Evolutionary conservation across 1,140 invertebrate genomes (phyloP).

Genomic region (Venustaconcha ellipsiformis): DNA sequence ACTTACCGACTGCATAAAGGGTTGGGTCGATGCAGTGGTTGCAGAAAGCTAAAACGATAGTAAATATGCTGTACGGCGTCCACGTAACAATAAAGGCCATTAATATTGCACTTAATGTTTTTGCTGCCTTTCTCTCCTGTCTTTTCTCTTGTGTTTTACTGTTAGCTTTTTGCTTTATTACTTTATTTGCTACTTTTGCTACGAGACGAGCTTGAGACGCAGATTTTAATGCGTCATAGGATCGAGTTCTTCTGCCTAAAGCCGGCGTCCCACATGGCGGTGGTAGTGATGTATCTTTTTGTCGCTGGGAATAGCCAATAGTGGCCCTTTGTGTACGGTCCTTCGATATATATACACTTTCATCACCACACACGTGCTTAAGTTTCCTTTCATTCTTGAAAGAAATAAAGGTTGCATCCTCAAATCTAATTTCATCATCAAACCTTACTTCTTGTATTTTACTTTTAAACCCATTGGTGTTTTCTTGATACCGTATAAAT

Average conservation of each 20-base stretch:
- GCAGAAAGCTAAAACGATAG: slow-evolving; percentile 70
- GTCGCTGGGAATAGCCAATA: slow-evolving; percentile 1
- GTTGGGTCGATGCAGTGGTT: slow-evolving; percentile 40
- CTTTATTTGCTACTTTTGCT: slow-evolving; percentile 52
- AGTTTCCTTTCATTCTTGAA: slow-evolving; percentile 1
- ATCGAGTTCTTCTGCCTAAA: slow-evolving; percentile 51
- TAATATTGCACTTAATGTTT: slow-evolving; percentile 95
- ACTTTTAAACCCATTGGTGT: no score
- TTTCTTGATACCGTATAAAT: neutral
- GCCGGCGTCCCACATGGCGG: slow-evolving; percentile 56
- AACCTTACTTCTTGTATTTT: no score
- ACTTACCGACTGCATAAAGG: slow-evolving; percentile 32
- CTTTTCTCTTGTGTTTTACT: slow-evolving; percentile 88
- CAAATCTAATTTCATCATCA: slow-evolving; percentile 7
- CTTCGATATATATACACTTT: slow-evolving; percentile 7
- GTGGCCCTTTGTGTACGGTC: slow-evolving; percentile 6
- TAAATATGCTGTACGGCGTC: slow-evolving; percentile 96
- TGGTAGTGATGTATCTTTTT: slow-evolving; percentile 14
- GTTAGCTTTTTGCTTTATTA: slow-evolving; percentile 43
- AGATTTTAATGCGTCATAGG: slow-evolving; percentile 49
- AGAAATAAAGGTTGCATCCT: slow-evolving; percentile 7
- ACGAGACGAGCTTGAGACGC: slow-evolving; percentile 60
- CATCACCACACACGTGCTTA: slow-evolving; percentile 17
- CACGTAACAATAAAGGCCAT: slow-evolving; percentile 98
- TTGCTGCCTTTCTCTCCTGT: slow-evolving; percentile 98